Evolutionary conservation across 2,888 invertebrate genomes (phyloP).

Genomic region (Tenthredo notha): DNA sequence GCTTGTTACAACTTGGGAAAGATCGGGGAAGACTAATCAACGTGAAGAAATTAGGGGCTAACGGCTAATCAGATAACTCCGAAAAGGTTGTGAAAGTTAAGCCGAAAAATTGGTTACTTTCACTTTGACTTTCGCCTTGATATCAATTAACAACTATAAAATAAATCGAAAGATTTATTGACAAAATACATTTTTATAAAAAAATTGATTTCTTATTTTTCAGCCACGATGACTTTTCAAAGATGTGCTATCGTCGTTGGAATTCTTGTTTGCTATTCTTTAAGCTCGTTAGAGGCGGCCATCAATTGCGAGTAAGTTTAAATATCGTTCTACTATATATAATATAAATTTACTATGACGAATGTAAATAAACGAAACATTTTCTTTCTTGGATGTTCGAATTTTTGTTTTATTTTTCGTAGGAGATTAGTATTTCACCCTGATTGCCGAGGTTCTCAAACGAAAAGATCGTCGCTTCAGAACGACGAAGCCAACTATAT

Average conservation of each 20-base stretch:
- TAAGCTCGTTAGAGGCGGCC: conserved; percentile 55
- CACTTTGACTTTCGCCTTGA: not conserved
- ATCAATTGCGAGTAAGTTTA: conserved; percentile 64
- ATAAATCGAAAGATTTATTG: not conserved
- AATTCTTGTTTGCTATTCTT: conserved; percentile 61
- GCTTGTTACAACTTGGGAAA: not conserved
- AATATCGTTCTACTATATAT: not conserved
- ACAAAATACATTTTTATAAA: too few relatives aligned
- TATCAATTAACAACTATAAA: not conserved
- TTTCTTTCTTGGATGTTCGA: not conserved
- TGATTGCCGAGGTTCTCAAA: conserved; percentile 64
- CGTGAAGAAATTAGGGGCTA: not conserved
- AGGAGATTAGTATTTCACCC: conserved; percentile 67
- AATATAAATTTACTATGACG: not conserved
- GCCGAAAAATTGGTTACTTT: not conserved
- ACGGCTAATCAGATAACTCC: not conserved
- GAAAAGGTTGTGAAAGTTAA: conserved; percentile 11
- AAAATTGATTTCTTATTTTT: conserved; percentile 54
- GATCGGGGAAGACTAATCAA: not conserved
- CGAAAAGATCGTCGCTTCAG: conserved; percentile 58
- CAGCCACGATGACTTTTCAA: conserved; percentile 62
- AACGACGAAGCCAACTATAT: conserved; percentile 25
- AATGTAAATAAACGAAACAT: not conserved
- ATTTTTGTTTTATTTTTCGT: conserved; percentile 51
- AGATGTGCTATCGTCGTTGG: conserved; percentile 62